Evolutionary conservation across 2,113 vertebrate species (phyloP), one percentile per base, ranked within the genome.

Genomic region (Silurus glanis): DNA sequence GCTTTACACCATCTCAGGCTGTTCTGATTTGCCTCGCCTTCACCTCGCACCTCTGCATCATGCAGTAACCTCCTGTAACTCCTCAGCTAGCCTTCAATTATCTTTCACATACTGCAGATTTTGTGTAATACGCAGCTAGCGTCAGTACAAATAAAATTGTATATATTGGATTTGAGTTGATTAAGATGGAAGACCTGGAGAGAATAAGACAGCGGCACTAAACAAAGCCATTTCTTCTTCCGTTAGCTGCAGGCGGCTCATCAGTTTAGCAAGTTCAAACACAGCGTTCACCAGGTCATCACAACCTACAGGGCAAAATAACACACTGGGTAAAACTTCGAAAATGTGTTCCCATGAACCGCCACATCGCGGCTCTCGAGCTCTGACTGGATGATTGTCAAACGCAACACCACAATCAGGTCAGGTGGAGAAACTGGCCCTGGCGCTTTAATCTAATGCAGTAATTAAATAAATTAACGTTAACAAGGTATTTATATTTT

Each of bases 171-270:
- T 58, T 37, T 80, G 0, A 37, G 25, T 9, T 56, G 5, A 76
- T 14, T 8, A 16, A 25, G 76, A 58, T 45, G 14, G 3, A 80
- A 86, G 14, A 97, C 97, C 97, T 51, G 97, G 96, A 14, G 97
- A 97, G 82, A 98, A 93, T 67, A 98, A 94, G 79, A 97, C 95
- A 0, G 96, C 94, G 0, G 97, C 96, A 0, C 95, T 96, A 93
- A 97, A 97, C 21, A 98, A 93, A 8, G 96, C 96, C 82, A 97
- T 95, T 90, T 97, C 97, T 71, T 97, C 97, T 0, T 97, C 97
- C 0, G 95, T 95, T 76, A 98, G 95, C 91, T 97, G 96, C 47
- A 97, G 91, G 28, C 95, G 95, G 84, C 95, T 96, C 87, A 97
- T 90, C 84, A 93, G 94, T 92, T 95, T 96, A 21, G 95, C 96